Conservation (phyloP, 2,797 vertebrate genomes). For the Pangasius krempfi region DNA sequence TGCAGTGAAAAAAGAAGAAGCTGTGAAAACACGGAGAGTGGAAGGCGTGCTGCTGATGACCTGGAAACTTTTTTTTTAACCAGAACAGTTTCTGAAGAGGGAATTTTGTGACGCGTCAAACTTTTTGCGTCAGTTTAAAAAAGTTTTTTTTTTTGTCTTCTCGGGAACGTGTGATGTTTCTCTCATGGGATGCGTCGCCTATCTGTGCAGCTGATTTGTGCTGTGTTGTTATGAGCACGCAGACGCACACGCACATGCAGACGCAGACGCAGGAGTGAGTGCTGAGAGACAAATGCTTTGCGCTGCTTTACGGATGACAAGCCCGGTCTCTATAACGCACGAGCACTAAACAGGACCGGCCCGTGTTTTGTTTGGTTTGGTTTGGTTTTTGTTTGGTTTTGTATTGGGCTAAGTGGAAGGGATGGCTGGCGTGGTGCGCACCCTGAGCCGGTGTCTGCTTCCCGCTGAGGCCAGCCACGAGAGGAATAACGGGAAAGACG, state of each 20-base stretch:
- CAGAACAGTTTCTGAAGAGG: not conserved
- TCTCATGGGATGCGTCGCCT: not conserved
- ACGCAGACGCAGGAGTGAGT: not conserved
- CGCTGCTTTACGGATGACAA: conserved; percentile 8
- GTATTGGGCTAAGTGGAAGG: not conserved
- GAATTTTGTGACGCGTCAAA: not conserved
- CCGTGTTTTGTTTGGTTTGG: not conserved
- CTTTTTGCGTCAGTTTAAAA: not conserved
- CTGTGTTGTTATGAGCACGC: not conserved
- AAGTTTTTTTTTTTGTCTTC: too few relatives aligned
- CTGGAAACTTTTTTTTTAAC: not conserved
- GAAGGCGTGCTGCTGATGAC: not conserved
- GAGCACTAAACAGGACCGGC: not conserved
- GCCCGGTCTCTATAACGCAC: conserved; percentile 2
- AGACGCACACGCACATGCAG: not conserved
- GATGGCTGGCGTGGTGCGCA: conserved; percentile 94
- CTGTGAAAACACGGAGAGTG: not conserved
- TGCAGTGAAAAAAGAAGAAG: not conserved
- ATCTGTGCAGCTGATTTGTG: not conserved
- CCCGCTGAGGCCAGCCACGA: conserved; percentile 87
- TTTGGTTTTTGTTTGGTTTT: not conserved
- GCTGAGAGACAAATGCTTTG: not conserved
- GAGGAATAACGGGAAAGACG: conserved; percentile 72
- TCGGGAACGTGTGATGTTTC: not conserved
- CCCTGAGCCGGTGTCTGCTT: conserved; percentile 91